Percentiles rank a stretch among this genome's conserved stretches.
Conservation (phyloP, 1,140 invertebrate genomes). For the Plutomurus gul region DNA sequence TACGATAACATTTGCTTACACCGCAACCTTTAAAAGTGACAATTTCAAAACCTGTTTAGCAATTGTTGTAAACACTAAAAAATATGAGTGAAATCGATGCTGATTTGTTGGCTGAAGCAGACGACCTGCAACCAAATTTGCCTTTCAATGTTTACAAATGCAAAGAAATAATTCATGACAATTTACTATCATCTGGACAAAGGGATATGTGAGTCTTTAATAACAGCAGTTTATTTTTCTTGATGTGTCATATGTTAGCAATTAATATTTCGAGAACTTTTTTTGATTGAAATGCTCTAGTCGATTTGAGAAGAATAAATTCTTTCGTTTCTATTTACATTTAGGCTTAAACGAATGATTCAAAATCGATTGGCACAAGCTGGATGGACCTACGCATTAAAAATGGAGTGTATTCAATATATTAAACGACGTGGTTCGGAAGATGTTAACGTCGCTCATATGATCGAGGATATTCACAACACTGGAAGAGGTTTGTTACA, state of each 20-base stretch:
- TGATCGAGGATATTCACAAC: neutral
- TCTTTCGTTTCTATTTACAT: neutral
- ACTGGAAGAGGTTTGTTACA: neutral
- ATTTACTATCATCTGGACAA: constrained; percentile 7
- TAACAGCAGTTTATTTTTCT: neutral
- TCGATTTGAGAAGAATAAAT: too few species aligned
- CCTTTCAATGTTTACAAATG: constrained; percentile 9
- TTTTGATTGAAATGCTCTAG: too few species aligned
- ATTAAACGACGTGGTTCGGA: constrained; percentile 11
- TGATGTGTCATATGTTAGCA: too few species aligned
- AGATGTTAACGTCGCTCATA: constrained; percentile 38
- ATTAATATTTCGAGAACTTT: too few species aligned
- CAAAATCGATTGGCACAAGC: constrained; percentile 16
- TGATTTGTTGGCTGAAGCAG: neutral
- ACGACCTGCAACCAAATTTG: neutral
- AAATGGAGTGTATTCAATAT: constrained; percentile 22
- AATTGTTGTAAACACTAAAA: too few species aligned
- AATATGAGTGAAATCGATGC: neutral
- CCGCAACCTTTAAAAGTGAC: too few species aligned
- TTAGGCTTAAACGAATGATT: constrained; percentile 28
- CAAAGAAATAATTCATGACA: constrained; percentile 40
- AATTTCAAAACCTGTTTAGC: too few species aligned
- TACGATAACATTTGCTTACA: too few species aligned
- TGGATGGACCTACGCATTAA: constrained; percentile 28
- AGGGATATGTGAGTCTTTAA: constrained; percentile 29